Base-by-base conservation (phyloP, 2,113 vertebrate species). In the Syngnathus scovelli region DNA sequence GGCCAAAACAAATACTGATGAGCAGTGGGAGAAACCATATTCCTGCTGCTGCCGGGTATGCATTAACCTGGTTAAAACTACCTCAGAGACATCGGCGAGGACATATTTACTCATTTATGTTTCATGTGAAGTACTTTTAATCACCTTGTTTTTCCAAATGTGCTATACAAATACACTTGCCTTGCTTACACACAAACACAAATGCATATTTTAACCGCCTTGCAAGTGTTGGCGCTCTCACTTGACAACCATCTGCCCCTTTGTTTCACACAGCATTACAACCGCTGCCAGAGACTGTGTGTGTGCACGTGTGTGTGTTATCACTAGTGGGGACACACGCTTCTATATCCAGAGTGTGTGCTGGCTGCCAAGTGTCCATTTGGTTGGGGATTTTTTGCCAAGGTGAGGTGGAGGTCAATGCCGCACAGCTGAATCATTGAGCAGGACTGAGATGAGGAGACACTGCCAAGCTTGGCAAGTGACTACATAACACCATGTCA, bases 341-440 rank as follows among this genome's bases (percentile, higher is more conserved):
- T 71, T 82, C 74, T 76, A 72, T 74, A 83, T 87, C 78, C 76
- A 84, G 77, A 64, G 75, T 80, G 77, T 78, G 74, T 75, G 77
- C 38, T 71, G 67, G 78, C 75, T 83, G 88, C 88, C 88, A 87
- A 77, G 75, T 38, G 75, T 84, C 83, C 85, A 83, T 85, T 86
- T 83, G 88, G 83, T 78, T 62, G 70, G 66, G 72, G 72, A 82
- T 61, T 49, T 33, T 62, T 73, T 82, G 85, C 88, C 88, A 89
- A 88, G 81, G 83, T 86, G 80, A 88, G 81, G 82, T 82, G 74
- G 85, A 85, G 86, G 86, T 87, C 88, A 86, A 68, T 66, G 74
- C 72, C 23, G 64, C 83, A 76, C 83, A 83, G 83, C 85, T 83
- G 85, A 89, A 83, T 85, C 82, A 77, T 59, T 81, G 78, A 83